phyloP scores from a whole-genome alignment of 1,140 invertebrate genomes.

The Lucilia cuprina region DNA sequence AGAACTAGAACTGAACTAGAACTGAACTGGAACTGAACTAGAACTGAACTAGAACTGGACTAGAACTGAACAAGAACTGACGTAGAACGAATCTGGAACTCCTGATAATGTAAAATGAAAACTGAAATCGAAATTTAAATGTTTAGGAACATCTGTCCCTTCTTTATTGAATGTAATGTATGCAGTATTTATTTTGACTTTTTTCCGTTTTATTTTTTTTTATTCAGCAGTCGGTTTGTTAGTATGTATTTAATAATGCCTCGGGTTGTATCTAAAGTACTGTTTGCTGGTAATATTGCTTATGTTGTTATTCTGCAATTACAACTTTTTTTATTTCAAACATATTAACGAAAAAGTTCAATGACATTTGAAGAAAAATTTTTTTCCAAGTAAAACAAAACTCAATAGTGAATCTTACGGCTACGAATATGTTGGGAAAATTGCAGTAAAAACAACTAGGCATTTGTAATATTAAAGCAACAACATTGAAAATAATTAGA shows the following conservation, averaged over 20 bases:
- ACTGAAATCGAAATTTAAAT: no score
- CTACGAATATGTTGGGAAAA: not conserved
- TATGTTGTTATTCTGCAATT: constrained; percentile 34
- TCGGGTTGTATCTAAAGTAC: constrained; percentile 27
- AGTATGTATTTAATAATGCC: constrained; percentile 25
- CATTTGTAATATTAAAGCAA: not conserved
- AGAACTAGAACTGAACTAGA: no score
- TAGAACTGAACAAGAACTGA: no score
- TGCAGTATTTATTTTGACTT: not conserved
- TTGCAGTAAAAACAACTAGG: not conserved
- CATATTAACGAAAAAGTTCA: constrained; percentile 9
- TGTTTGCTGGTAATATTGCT: constrained; percentile 29
- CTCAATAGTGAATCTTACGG: not conserved
- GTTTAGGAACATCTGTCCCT: not conserved
- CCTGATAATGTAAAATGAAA: no score
- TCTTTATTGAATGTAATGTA: not conserved
- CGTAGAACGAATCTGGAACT: no score
- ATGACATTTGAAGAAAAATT: constrained; percentile 11
- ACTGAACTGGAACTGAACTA: no score
- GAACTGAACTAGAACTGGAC: no score
- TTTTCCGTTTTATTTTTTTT: not conserved
- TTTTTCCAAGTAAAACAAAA: not conserved
- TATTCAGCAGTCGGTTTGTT: not conserved
- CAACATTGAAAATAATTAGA: constrained; percentile 18
- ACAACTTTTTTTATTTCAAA: not conserved